Base-by-base conservation (phyloP, 2,888 invertebrate species). In the Amphipyra berbera region DNA sequence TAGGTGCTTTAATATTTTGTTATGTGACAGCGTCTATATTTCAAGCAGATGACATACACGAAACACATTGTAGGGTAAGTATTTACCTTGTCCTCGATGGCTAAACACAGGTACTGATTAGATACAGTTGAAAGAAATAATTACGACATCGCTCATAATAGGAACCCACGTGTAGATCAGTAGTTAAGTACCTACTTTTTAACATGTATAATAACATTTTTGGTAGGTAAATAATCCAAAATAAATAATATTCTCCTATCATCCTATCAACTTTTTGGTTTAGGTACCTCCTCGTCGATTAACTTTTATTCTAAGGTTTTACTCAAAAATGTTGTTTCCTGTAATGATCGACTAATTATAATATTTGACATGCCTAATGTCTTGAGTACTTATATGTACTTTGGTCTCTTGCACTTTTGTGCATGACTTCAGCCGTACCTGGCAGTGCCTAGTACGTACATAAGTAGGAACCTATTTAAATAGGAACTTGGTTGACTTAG, bases 51-150 rank as follows among this genome's bases (percentile, higher is more conserved):
- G 98, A 98, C 92, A 98, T 98, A 86, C 98, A 98, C 88, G 98
- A 98, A 95, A 98, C 98, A 78, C 98, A 98, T 93, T 98, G 98
- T 96, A 97, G 97, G 93, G 99, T 99, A 95, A 96, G 97, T 96
- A 68, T 68, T 44, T n/a, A 45, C 42, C 52, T 58, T 15, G 38
- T 41, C 6, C 27, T 42, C 2, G 5, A 8, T 14, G 0, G 8
- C 14, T 12, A 37, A 50, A 2, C 21, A 12, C 45, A n/a, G n/a
- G 35, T 15, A 38, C 12, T 35, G 3, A 13, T 8, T 21, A 49
- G 4, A 37, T 21, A 38, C 52, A 38, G 15, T n/a, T 44, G 13
- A 37, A 38, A 2, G 6, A 38, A 38, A 38, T 38, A 38, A 2
- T 38, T 40, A 37, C 10, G 10, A 35, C 9, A 15, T 37, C 21